phyloP scores from a whole-genome alignment of 1,140 invertebrate species.

The Pomacea maculata region DNA sequence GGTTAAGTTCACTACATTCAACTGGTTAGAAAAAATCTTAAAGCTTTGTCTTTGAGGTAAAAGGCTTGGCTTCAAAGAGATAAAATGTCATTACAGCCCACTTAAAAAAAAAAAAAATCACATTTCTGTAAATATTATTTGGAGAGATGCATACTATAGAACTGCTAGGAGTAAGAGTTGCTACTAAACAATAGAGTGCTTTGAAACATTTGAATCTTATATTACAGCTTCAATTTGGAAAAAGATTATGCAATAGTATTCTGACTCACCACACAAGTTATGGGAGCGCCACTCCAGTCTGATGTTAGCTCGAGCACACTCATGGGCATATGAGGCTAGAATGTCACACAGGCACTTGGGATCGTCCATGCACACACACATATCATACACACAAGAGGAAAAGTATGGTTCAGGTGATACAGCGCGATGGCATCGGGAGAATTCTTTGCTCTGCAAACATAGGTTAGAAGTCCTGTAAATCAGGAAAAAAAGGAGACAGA shows the following conservation, averaged over 20 bases:
- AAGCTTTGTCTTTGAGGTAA: too few species aligned
- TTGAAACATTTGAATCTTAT: too few species aligned
- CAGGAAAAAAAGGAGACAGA: background rate
- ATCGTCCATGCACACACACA: conserved; percentile 83
- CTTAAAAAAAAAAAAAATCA: too few species aligned
- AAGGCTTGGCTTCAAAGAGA: too few species aligned
- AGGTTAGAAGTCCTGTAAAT: background rate
- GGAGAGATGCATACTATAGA: too few species aligned
- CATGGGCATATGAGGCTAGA: conserved; percentile 86
- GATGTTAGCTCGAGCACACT: conserved; percentile 80
- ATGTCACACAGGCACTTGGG: conserved; percentile 87
- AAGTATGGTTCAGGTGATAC: conserved; percentile 56
- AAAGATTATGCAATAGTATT: background rate
- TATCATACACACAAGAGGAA: conserved; percentile 83
- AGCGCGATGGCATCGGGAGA: conserved; percentile 52
- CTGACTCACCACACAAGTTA: conserved; percentile 55
- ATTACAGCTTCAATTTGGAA: too few species aligned
- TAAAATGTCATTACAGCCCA: too few species aligned
- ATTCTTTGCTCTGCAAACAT: conserved; percentile 44
- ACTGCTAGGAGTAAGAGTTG: too few species aligned
- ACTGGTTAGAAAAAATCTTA: too few species aligned
- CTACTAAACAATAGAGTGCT: too few species aligned
- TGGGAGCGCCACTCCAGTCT: conserved; percentile 53
- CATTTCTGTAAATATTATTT: too few species aligned
- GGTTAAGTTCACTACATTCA: too few species aligned